Evolutionary conservation across 2,113 vertebrate genomes (phyloP).

Genomic region (Colius striatus): DNA sequence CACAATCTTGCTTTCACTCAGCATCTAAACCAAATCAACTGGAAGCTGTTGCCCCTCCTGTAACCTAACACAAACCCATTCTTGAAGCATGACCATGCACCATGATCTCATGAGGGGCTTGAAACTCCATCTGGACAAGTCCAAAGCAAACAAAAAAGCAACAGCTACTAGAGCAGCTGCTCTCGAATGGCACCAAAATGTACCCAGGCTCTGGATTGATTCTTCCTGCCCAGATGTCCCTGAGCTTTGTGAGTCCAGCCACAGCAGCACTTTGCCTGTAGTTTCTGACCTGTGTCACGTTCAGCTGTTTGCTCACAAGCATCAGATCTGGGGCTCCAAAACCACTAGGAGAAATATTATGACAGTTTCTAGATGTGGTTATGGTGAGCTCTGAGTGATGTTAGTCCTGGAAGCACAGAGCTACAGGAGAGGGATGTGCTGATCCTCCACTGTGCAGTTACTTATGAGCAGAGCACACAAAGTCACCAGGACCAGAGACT

Average conservation of each 20-base stretch:
- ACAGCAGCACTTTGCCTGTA: not conserved
- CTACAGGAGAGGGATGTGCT: not conserved
- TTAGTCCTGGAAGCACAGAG: not conserved
- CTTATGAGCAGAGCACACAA: rapidly evolving
- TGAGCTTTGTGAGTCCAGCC: not conserved
- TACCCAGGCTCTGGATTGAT: not conserved
- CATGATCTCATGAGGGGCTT: not conserved
- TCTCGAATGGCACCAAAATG: not conserved
- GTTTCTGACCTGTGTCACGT: rapidly evolving
- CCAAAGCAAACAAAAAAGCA: not conserved
- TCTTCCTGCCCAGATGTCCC: not conserved
- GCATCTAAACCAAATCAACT: not conserved
- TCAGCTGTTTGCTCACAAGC: not conserved
- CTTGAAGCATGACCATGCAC: not conserved
- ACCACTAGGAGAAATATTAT: not conserved
- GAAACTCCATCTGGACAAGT: not conserved
- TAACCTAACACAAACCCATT: not conserved
- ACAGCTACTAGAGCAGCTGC: not conserved
- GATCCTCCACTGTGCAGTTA: rapidly evolving
- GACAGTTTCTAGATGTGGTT: rapidly evolving
- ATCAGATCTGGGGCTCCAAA: not conserved
- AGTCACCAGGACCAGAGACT: not conserved
- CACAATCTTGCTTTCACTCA: not conserved
- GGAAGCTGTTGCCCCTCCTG: not conserved
- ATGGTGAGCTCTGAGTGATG: not conserved